Conservation (phyloP, 1,140 invertebrate genomes). For the Atta texana region DNA sequence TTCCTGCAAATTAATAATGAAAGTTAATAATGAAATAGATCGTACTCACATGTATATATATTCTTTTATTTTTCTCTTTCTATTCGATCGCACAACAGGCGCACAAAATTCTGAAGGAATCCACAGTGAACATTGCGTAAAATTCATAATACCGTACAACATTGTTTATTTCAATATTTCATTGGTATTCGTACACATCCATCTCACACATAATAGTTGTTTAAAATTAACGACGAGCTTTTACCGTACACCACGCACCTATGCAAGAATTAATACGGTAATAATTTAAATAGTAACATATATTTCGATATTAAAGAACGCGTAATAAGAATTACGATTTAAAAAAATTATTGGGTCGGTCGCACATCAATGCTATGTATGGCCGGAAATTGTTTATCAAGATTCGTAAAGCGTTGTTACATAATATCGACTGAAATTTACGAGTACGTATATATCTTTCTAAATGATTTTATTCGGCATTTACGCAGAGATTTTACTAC, state of each 20-base stretch:
- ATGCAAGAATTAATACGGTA: conserved; percentile 15
- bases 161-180: conserved; percentile 57
- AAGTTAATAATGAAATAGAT: conserved; percentile 32
- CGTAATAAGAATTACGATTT: not conserved
- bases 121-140: conserved; percentile 40
- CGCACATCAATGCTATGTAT: conserved; percentile 11
- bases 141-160: conserved; percentile 62
- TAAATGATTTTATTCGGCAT: conserved; percentile 1
- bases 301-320: conserved; percentile 11
- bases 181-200: conserved; percentile 63
- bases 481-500: not conserved
- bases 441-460: not conserved
- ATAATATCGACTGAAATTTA: conserved; percentile 7
- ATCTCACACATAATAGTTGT: conserved; percentile 33
- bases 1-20: conserved; percentile 13
- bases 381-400: conserved; percentile 35
- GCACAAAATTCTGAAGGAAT: conserved; percentile 57
- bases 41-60: conserved; percentile 24
- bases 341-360: conserved; percentile 35
- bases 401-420: conserved; percentile 8
- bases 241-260: conserved; percentile 8
- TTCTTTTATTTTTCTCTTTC: conserved; percentile 37
- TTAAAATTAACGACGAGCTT: conserved; percentile 50
- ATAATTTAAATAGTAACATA: conserved; percentile 21
- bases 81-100: conserved; percentile 41